These are phyloP conservation scores for Xanthorhoe designata DNA, from an alignment of 2,888 invertebrate genomes.

Conservation along the genomic window DNA sequence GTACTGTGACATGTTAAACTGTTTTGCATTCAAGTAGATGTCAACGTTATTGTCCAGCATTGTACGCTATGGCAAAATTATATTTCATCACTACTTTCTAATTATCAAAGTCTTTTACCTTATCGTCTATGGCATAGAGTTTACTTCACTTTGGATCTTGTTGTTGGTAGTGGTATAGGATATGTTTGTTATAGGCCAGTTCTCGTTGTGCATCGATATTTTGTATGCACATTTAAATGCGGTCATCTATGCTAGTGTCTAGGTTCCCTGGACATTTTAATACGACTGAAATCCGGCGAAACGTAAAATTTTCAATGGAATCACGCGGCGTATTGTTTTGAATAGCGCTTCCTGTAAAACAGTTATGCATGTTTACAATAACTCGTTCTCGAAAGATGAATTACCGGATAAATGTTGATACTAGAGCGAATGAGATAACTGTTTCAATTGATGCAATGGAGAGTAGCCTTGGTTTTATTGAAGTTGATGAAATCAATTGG, in stretches of 20 bases:
- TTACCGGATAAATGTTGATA: slow-evolving; percentile 21
- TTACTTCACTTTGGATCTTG: slow-evolving; percentile 42
- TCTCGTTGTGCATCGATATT: slow-evolving; percentile 80
- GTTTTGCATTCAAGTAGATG: slow-evolving; percentile 80
- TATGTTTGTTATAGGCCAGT: slow-evolving; percentile 63
- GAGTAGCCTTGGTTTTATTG: background rate
- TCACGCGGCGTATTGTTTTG: slow-evolving; percentile 51
- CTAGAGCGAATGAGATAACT: slow-evolving; percentile 8
- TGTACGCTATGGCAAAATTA: slow-evolving; percentile 51
- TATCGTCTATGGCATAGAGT: slow-evolving; percentile 41
- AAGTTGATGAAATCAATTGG: slow-evolving; percentile 1
- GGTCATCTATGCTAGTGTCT: slow-evolving; percentile 72
- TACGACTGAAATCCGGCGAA: slow-evolving; percentile 65
- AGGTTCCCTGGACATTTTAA: slow-evolving; percentile 63
- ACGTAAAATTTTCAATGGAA: slow-evolving; percentile 60
- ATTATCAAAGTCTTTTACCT: slow-evolving; percentile 31
- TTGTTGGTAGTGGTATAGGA: slow-evolving; percentile 38
- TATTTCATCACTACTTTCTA: slow-evolving; percentile 30
- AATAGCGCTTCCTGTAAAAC: slow-evolving; percentile 41
- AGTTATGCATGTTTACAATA: slow-evolving; percentile 28
- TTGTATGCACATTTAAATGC: slow-evolving; percentile 83
- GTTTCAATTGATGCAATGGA: slow-evolving; percentile 18
- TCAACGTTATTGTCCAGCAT: slow-evolving; percentile 78
- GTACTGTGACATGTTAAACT: slow-evolving; percentile 73
- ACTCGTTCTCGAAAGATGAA: slow-evolving; percentile 29